A percentile compares a stretch with the other conserved stretches of the same genome.
phyloP scores from a whole-genome alignment of 2,113 vertebrate species.

The Microcebus ravelobensis region DNA sequence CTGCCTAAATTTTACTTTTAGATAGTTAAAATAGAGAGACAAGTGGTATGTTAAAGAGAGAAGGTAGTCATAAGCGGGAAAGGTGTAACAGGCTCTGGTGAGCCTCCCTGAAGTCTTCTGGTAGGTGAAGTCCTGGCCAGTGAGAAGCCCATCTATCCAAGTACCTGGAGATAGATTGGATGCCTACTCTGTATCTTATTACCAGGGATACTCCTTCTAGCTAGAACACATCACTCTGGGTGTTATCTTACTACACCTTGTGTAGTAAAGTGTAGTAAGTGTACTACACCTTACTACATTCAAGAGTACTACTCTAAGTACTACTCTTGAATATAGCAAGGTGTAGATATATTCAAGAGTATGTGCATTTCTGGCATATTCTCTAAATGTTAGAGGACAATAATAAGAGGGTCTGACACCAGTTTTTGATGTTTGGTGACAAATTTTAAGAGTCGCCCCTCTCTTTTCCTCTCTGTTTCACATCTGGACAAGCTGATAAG shows the following conservation, averaged over 20 bases:
- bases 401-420: neutral
- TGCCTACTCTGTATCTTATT: rapidly evolving
- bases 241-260: neutral
- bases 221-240: neutral
- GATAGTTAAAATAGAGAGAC: neutral
- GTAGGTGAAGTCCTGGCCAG: rapidly evolving
- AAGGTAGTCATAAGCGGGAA: neutral
- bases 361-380: neutral
- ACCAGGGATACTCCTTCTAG: neutral
- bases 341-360: neutral
- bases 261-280: no score
- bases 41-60: neutral
- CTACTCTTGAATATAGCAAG: no score
- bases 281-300: no score
- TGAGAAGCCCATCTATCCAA: neutral
- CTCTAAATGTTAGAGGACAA: neutral
- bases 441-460: neutral
- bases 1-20: neutral
- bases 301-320: no score
- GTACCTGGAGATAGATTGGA: neutral
- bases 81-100: no score
- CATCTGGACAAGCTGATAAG: neutral
- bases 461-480: neutral
- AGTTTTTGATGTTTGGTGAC: neutral
- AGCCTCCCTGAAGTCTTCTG: neutral